Conservation (phyloP, 2,888 invertebrate genomes). For the Corythucha ciliata region DNA sequence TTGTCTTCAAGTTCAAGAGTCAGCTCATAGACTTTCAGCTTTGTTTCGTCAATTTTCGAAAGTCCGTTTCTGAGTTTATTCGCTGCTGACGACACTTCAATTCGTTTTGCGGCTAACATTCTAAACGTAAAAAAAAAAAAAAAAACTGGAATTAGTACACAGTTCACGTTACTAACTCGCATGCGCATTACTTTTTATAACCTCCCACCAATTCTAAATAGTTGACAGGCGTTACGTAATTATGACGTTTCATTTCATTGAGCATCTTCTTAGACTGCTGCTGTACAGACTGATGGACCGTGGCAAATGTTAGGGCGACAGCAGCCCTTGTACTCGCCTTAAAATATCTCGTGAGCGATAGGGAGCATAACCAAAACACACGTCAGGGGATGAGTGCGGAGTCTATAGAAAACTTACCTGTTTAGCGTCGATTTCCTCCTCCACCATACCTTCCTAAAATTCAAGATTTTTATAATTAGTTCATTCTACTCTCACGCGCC, state of each 20-base stretch:
- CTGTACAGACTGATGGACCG: slow-evolving; percentile 74
- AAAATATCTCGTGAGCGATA: slow-evolving; percentile 13
- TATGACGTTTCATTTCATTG: slow-evolving; percentile 65
- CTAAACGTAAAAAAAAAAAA: slow-evolving; percentile 41
- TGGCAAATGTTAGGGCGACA: slow-evolving; percentile 65
- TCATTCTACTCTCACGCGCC: too few relatives aligned
- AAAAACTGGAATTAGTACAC: not conserved
- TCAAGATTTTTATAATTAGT: too few relatives aligned
- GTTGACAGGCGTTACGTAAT: slow-evolving; percentile 83
- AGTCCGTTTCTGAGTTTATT: slow-evolving; percentile 74
- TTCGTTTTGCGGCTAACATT: slow-evolving; percentile 61
- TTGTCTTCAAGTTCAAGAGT: slow-evolving; percentile 71
- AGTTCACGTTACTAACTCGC: slow-evolving; percentile 37
- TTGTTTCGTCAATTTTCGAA: slow-evolving; percentile 78
- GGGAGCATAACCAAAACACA: not conserved
- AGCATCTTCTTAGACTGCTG: slow-evolving; percentile 63
- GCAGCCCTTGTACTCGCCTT: slow-evolving; percentile 54
- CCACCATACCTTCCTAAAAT: not conserved
- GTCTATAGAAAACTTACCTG: slow-evolving; percentile 1
- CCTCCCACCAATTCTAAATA: slow-evolving; percentile 76
- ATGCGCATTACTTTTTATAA: slow-evolving; percentile 71
- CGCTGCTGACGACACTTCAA: slow-evolving; percentile 59
- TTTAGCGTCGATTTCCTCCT: slow-evolving; percentile 5
- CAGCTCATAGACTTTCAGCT: slow-evolving; percentile 71
- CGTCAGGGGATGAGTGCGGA: not conserved